phyloP scores from a whole-genome alignment of 2,113 vertebrate genomes.

The Blennius ocellaris region DNA sequence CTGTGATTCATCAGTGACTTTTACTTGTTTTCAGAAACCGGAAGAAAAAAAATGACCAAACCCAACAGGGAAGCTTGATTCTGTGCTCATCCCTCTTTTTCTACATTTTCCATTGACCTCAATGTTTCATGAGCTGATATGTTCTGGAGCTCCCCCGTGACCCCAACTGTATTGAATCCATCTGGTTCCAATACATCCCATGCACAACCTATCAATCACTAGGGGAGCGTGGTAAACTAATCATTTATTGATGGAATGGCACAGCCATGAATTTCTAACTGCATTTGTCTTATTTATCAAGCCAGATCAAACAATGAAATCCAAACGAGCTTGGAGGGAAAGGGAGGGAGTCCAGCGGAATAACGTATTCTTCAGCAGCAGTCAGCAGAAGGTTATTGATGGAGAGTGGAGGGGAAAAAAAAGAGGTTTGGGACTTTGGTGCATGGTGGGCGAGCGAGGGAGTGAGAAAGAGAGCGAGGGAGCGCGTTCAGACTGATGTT shows the following conservation, averaged over 20 bases:
- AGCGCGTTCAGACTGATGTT: conserved; percentile 79
- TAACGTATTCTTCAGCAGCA: conserved; percentile 80
- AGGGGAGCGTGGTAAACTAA: conserved; percentile 83
- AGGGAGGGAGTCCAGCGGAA: conserved; percentile 74
- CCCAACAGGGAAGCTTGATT: conserved; percentile 58
- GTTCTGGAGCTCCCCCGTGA: conserved; percentile 80
- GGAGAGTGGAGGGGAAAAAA: conserved; percentile 58
- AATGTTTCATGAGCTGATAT: conserved; percentile 84
- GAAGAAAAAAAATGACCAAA: conserved; percentile 46
- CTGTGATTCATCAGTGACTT: conserved; percentile 47
- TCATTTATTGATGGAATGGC: conserved; percentile 87
- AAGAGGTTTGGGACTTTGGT: conserved; percentile 44
- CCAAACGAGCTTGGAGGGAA: conserved; percentile 85
- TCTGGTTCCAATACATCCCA: conserved; percentile 85
- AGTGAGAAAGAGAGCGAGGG: conserved; percentile 49
- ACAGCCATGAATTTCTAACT: conserved; percentile 85
- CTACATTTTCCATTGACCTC: conserved; percentile 81
- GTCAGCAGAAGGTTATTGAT: conserved; percentile 82
- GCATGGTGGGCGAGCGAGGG: conserved; percentile 51
- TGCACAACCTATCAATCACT: conserved; percentile 86
- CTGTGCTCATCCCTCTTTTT: conserved; percentile 53
- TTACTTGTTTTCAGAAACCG: conserved; percentile 43
- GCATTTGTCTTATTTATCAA: conserved; percentile 88
- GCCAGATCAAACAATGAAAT: conserved; percentile 86
- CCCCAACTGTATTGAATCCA: conserved; percentile 84